Conservation (phyloP, 2,888 invertebrate species). For the Drosophila hamatofila region DNA sequence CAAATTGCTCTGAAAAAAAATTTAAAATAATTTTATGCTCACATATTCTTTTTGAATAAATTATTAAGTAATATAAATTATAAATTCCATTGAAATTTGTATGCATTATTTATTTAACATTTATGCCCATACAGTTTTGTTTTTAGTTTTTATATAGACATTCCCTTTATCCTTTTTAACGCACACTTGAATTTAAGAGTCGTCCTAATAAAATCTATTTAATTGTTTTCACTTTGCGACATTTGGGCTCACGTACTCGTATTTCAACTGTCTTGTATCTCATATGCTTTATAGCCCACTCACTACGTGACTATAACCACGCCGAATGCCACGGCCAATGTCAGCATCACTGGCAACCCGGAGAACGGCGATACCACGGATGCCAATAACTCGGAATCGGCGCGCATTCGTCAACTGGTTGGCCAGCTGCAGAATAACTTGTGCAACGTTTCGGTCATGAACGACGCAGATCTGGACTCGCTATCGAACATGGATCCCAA, state of each 20-base stretch:
- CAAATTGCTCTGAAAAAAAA: no score
- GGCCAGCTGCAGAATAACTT: slow-evolving; percentile 92
- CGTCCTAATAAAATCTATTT: slow-evolving; percentile 5
- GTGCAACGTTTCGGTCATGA: slow-evolving; percentile 93
- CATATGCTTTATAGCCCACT: slow-evolving; percentile 81
- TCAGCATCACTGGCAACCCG: slow-evolving; percentile 46
- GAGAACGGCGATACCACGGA: slow-evolving; percentile 80
- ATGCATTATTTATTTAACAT: no score
- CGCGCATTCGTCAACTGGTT: slow-evolving; percentile 90
- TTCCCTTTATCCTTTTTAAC: no score
- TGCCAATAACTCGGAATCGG: slow-evolving; percentile 81
- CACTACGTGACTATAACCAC: slow-evolving; percentile 85
- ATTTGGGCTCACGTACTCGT: slow-evolving; percentile 24
- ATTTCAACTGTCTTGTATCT: slow-evolving; percentile 18
- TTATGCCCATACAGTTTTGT: no score
- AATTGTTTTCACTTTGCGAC: slow-evolving; percentile 6
- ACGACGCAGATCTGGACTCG: slow-evolving; percentile 93
- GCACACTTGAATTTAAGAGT: not conserved
- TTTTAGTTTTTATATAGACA: no score
- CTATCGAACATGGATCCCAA: slow-evolving; percentile 96
- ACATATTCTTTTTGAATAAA: no score
- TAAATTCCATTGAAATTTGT: not conserved
- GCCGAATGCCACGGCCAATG: slow-evolving; percentile 86
- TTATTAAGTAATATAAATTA: no score
- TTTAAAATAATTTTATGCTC: no score